A percentile compares a stretch with the other conserved stretches of the same genome.
These are phyloP conservation scores for Lysandra bellargus DNA, from an alignment of 2,888 invertebrate species.

Conservation along the genomic window DNA sequence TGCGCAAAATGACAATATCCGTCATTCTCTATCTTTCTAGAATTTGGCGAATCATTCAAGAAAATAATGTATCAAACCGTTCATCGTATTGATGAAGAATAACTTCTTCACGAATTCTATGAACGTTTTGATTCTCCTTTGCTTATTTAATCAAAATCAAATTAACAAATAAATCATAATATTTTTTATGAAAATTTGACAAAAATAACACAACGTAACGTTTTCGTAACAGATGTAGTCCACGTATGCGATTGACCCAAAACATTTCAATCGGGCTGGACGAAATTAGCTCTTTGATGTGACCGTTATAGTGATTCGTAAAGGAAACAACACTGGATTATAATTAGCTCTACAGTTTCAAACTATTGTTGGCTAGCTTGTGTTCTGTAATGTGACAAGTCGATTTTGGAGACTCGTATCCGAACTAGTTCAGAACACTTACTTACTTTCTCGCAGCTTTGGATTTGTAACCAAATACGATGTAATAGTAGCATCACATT, in stretches of 20 bases:
- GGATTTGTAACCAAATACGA: background rate
- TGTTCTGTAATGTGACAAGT: background rate
- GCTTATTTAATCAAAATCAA: background rate
- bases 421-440: background rate
- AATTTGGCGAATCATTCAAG: no score
- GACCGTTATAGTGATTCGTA: conserved; percentile 24
- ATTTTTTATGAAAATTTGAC: background rate
- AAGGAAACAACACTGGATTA: conserved; percentile 27
- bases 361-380: background rate
- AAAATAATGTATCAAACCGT: no score
- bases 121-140: background rate
- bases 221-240: background rate
- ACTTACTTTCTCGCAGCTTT: background rate
- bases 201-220: background rate
- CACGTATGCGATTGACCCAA: conserved; percentile 12
- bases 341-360: conserved; percentile 6
- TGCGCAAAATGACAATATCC: no score
- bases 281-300: conserved; percentile 26
- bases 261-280: conserved; percentile 25
- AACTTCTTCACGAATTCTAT: no score
- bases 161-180: background rate
- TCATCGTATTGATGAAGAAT: no score
- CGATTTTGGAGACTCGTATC: background rate
- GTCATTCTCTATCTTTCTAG: no score
- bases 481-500: background rate